Base-by-base conservation (phyloP, 2,888 invertebrate genomes). In the Lepidocyrtinus sp. region DNA sequence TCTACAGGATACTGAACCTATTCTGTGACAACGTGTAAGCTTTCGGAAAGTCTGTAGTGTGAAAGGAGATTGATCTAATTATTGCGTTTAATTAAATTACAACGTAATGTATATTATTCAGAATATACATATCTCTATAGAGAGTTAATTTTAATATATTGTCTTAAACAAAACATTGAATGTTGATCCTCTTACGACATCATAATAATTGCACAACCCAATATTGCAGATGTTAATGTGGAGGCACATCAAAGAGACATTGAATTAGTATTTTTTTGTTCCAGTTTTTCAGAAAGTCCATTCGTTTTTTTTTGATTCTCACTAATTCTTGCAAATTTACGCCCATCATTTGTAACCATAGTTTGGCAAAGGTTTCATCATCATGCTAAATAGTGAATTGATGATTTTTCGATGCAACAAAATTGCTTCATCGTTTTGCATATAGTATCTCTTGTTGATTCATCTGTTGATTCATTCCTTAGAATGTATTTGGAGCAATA, bases 141-240 rank as follows among this genome's bases (percentile, higher is more conserved):
- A n/a, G n/a, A n/a, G n/a, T n/a, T n/a, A n/a, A n/a, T n/a, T n/a
- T n/a, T n/a, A n/a, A n/a, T n/a, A n/a, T n/a, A n/a, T n/a, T n/a
- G n/a, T n/a, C n/a, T n/a, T n/a, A n/a, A n/a, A n/a, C n/a, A n/a
- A n/a, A n/a, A n/a, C n/a, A n/a, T 36, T 36, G 36, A 12, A 5
- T 5, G 36, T 12, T 5, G 36, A 9, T 59, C 59, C 59, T 59
- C 59, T 21, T 19, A 21, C 19, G 21, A 22, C 19, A 12, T 59
- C 59, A 59, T 3, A 9, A 59, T 21, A 59, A 12, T 2, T 21
- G 59, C 59, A 59, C 59, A 59, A 59, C 59, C 59, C 15, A 59
- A 21, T 59, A 59, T 59, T 59, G 59, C 59, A 59, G 59, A 59
- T 2, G 59, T 21, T 59, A 21, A 21, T 59, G 19, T 59, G 59